Percentiles rank a stretch among this genome's conserved stretches.
These are phyloP conservation scores for Sebastes fasciatus DNA, from an alignment of 2,113 vertebrate genomes.

Conservation along the genomic window DNA sequence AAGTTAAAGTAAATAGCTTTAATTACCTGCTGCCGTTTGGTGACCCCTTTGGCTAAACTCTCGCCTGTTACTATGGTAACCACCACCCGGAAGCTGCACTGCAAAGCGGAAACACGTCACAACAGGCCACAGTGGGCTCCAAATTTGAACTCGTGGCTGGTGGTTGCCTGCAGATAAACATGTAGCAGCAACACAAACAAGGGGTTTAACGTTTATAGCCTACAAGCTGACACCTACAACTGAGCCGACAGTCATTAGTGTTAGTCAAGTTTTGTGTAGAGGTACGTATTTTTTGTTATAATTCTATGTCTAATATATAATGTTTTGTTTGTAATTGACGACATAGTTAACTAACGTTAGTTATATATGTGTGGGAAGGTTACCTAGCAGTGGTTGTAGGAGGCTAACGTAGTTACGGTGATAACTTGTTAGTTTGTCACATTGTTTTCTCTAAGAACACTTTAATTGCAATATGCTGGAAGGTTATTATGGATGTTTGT, in stretches of 20 bases:
- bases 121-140: slow-evolving; percentile 42
- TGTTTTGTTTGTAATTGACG: not conserved
- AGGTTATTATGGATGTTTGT: not conserved
- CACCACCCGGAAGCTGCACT: not conserved
- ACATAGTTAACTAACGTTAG: not conserved
- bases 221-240: not conserved
- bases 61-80: slow-evolving; percentile 52
- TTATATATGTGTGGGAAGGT: not conserved
- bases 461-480: too few species aligned
- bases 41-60: not conserved
- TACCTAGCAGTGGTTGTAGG: not conserved
- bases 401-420: not conserved
- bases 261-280: not conserved
- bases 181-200: not conserved
- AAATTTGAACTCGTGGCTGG: slow-evolving; percentile 75
- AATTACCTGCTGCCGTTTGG: slow-evolving; percentile 22
- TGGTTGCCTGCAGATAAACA: not conserved
- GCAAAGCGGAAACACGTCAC: slow-evolving; percentile 67
- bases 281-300: slow-evolving; percentile 12
- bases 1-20: not conserved
- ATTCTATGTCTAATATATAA: not conserved
- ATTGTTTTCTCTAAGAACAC: too few species aligned
- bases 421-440: not conserved
- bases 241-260: not conserved
- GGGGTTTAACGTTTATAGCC: not conserved